Percentiles rank a stretch among this genome's conserved stretches.
These are phyloP conservation scores for Bradysia coprophila DNA, from an alignment of 1,140 invertebrate genomes.

Conservation along the genomic window DNA sequence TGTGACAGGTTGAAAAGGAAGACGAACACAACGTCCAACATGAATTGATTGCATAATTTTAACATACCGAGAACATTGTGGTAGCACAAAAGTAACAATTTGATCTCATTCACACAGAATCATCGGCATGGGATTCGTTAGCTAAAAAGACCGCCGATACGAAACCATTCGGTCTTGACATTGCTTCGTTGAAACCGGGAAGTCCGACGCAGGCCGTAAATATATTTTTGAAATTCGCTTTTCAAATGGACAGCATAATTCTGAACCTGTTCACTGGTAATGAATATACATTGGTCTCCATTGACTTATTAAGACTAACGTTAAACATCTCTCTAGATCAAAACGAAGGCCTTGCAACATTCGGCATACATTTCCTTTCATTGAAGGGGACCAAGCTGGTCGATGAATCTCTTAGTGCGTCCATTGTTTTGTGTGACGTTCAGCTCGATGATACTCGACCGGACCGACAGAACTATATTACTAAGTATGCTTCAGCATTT, in stretches of 20 bases:
- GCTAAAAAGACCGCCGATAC: too few species aligned
- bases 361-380: conserved; percentile 57
- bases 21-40: too few species aligned
- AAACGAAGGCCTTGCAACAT: conserved; percentile 47
- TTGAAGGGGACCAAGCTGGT: conserved; percentile 59
- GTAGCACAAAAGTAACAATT: too few species aligned
- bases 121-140: too few species aligned
- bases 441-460: conserved; percentile 61
- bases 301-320: too few species aligned
- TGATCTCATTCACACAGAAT: too few species aligned
- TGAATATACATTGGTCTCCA: too few species aligned
- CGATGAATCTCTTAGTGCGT: conserved; percentile 51
- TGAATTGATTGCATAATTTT: too few species aligned
- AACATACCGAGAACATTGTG: too few species aligned
- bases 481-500: conserved; percentile 27
- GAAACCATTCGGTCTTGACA: background rate
- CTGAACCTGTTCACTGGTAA: conserved; percentile 33
- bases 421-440: conserved; percentile 57
- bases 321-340: conserved; percentile 4
- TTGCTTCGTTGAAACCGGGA: background rate
- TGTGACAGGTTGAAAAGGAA: too few species aligned
- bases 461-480: conserved; percentile 34
- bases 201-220: conserved; percentile 7
- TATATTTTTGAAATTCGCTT: conserved; percentile 31
- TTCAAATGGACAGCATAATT: conserved; percentile 40